Evolutionary conservation across 2,113 vertebrate species (phyloP), one percentile per base, ranked within the genome.

Genomic region (Phalacrocorax brasilianus): DNA sequence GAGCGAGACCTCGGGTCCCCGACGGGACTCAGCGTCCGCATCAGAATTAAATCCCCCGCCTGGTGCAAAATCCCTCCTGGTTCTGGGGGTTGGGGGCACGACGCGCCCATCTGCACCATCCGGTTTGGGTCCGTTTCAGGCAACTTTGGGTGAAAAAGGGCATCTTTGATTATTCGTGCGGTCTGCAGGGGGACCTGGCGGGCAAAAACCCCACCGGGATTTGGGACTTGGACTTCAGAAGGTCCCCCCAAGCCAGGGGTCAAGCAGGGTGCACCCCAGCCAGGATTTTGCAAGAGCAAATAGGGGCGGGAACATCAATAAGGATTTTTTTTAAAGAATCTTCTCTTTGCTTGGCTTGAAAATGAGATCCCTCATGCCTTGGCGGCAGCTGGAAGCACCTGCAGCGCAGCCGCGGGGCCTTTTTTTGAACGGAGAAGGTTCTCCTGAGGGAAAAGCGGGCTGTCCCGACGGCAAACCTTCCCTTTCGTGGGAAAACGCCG

Each of bases 41-140:
- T 32, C 65, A 4, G 3, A 33, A n/a, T 12, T 28, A 4, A 74
- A 58, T 35, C 53, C 35, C 38, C 30, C 2, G 1, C 28, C 8
- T 8, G 12, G 6, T 8, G 35, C 45, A 33, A 33, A 61, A 40
- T 27, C 65, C 5, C 13, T 38, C 38, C 12, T 3, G 0, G n/a
- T 8, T 67, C 6, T 5, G 38, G 65, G 56, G 22, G 2, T 28
- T 18, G 18, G 15, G 2, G 56, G 55, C 13, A 1, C 0, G 9
- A 7, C 6, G 61, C 0, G 1, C 16, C 50, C 30, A 0, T n/a
- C 35, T 58, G 38, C 0, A 0, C 30, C 1, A 0, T 5, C 8
- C 0, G 0, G 20, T n/a, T 47, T 71, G 72, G 40, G 72, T 50
- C 67, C 3, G 0, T 47, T 75, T 63, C 33, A 62, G 68, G 61